phyloP scores from a whole-genome alignment of 2,888 invertebrate species.

The Lordiphosa fenestrarum region DNA sequence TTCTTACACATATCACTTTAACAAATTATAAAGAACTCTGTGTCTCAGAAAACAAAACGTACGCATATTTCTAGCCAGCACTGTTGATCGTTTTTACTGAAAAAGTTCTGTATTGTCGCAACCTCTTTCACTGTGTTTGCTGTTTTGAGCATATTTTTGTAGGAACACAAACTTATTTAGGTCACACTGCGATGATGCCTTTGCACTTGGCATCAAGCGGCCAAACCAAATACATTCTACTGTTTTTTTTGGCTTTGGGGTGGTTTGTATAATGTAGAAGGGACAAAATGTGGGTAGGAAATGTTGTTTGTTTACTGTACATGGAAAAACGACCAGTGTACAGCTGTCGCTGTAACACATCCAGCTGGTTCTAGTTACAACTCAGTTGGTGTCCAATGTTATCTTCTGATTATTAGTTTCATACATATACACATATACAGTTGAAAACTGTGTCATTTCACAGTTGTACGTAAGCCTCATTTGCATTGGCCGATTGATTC shows the following conservation, averaged over 20 bases:
- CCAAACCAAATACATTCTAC: background rate
- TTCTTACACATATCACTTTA: no score
- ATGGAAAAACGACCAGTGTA: background rate
- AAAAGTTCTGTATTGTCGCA: background rate
- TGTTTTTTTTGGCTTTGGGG: background rate
- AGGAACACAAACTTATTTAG: constrained; percentile 17
- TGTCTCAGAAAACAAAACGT: no score
- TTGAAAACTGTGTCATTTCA: constrained; percentile 33
- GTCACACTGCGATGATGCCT: constrained; percentile 25
- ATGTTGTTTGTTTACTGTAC: background rate
- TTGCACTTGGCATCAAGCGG: constrained; percentile 15
- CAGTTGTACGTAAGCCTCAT: constrained; percentile 28
- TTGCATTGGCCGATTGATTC: constrained; percentile 28
- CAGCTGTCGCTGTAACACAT: constrained; percentile 2
- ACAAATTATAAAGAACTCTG: no score
- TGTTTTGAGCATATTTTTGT: background rate
- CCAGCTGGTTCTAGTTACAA: constrained; percentile 1
- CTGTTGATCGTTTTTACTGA: no score
- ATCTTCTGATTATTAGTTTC: constrained; percentile 2
- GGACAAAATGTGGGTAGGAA: background rate
- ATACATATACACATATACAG: no score
- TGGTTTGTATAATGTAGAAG: background rate
- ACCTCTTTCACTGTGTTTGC: background rate
- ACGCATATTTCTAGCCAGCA: no score
- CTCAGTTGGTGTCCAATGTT: constrained; percentile 4